Conservation (phyloP, 2,113 vertebrate species). For the Ovis aries region DNA sequence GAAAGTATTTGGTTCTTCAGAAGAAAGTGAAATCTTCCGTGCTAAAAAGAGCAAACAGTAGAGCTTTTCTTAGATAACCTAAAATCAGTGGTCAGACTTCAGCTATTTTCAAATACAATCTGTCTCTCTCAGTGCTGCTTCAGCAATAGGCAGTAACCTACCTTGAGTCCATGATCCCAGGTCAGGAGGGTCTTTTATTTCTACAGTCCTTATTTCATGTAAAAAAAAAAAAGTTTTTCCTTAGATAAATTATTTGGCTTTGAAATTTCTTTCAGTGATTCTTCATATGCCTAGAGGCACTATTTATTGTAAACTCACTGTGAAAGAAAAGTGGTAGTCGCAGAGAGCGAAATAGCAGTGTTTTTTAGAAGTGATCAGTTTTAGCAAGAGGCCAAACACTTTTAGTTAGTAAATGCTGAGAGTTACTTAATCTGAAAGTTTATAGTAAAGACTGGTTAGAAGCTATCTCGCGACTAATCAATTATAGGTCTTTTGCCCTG, state of each 20-base stretch:
- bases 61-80: background rate
- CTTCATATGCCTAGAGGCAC: background rate
- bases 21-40: background rate
- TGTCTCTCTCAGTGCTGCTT: background rate
- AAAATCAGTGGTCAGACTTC: background rate
- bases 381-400: background rate
- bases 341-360: background rate
- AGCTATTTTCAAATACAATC: background rate
- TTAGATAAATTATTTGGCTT: background rate
- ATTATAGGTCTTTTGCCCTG: background rate
- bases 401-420: background rate
- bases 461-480: background rate
- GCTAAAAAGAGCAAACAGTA: background rate
- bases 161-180: background rate
- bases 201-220: background rate
- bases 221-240: background rate
- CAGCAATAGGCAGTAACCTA: background rate
- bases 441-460: background rate
- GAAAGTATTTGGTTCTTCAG: background rate
- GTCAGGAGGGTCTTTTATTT: background rate
- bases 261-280: background rate
- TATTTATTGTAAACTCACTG: background rate
- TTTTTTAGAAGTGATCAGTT: background rate
- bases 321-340: background rate
- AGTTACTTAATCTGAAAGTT: background rate